Base-by-base conservation (phyloP, 2,797 vertebrate genomes). In the Diplodus puntazzo region DNA sequence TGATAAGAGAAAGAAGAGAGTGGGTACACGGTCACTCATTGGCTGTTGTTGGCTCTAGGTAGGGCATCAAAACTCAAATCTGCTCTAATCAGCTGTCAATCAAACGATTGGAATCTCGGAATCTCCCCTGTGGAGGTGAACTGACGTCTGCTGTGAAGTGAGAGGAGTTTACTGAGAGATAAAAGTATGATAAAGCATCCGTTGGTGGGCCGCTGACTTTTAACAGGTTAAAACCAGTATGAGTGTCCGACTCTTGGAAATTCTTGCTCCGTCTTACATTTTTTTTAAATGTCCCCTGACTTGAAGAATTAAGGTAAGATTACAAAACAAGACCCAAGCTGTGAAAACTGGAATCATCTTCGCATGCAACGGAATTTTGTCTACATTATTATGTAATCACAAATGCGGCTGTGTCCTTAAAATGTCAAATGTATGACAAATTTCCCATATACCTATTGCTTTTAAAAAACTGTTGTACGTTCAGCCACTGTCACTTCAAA, bases 401-500 rank as follows among this genome's bases (percentile, higher is more conserved):
- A 62, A 20, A 52, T 58, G 9, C 23, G 46, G 34, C 21, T 18
- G 20, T 39, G 20, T 17, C 2, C 2, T 39, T 11, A 21, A 34
- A 49, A 49, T 59, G 16, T 18, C 39, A 59, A 70, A 49, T 34
- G 18, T 49, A 23, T 11, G 21, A 21, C n/a, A 65, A 39, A 50
- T 55, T 55, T 43, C 5, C 5, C 6, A 7, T 57, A 8, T 27
- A 21, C 17, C 60, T 52, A n/a, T 9, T 18, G 18, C 3, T 45
- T 68, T 79, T 77, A 27, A 49, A 67, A 52, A 55, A 27, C 53
- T 43, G 25, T 34, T 30, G 20, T 49, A 64, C 59, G 59, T 46
- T 69, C 23, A 12, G 18, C 23, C 34, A 9, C 27, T 39, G 45
- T 68, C 52, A 55, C 48, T 34, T 43, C 25, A 60, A 39, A 60